Base-by-base conservation (phyloP, 2,888 invertebrate genomes). In the Volucella inanis region DNA sequence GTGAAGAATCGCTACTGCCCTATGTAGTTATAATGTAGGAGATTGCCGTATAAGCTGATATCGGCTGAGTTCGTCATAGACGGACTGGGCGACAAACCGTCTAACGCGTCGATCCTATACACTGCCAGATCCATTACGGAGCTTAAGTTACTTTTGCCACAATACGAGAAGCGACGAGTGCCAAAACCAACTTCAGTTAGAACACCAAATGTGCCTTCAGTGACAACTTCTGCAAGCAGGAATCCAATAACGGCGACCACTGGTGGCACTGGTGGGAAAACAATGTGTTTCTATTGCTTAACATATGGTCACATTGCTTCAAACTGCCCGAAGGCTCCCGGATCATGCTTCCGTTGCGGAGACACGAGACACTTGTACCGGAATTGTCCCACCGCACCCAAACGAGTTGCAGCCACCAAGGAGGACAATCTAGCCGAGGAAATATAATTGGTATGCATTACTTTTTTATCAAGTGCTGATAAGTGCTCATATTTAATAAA, bases 321-420 rank as follows among this genome's bases (percentile, higher is more conserved):
- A 14, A 45, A 55, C 14, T 75, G 57, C 22, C 61, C 61, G 12
- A 57, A 75, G 39, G 52, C 31, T 8, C 11, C 43, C 15, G 76
- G 65, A 49, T 67, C 76, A 41, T 75, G 55, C 9, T 77, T 70
- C 70, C 49, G 67, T n/a, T 70, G 77, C 14, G 59, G 68, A 11
- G 39, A 65, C 14, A 14, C 50, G 12, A 38, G 15, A 45, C 65
- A 75, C 47, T 11, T n/a, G 10, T 70, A 54, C 9, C 43, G 43
- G 39, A 49, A 70, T 11, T 70, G 55, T 31, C 52, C 52, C 2
- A 74, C 43, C 12, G 39, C 43, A 55, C 55, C 64, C 12, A 38
- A 49, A 39, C 52, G 22, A 65, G 41, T 52, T 38, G 50, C 22
- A 50, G 71, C 3, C 22, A 54, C 31, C 22, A 15, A 52, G 18